Percentiles rank a stretch among this genome's conserved stretches.
Conservation (phyloP, 2,113 vertebrate species). For the Danio rerio region DNA sequence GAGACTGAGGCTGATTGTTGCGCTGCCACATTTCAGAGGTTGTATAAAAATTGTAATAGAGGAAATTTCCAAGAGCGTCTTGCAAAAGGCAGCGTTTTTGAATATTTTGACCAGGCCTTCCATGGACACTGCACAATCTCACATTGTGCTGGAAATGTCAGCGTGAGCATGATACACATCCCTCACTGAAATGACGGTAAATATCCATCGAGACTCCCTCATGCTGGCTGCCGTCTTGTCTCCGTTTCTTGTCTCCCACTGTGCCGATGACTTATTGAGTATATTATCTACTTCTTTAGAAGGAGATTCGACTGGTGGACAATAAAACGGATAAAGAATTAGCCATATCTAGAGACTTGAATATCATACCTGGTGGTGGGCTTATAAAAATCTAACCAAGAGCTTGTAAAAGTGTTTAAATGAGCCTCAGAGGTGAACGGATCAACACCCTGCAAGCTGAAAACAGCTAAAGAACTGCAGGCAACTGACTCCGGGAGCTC, state of each 20-base stretch:
- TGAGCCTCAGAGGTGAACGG: too few relatives aligned
- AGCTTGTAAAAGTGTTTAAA: too few relatives aligned
- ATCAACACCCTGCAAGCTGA: background rate
- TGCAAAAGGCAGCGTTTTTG: conserved; percentile 16
- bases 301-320: background rate
- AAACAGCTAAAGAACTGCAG: background rate
- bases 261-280: background rate
- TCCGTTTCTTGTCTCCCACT: background rate
- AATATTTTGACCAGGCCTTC: conserved; percentile 1
- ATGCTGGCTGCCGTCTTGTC: background rate
- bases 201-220: background rate
- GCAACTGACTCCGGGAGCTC: background rate
- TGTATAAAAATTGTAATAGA: conserved; percentile 44
- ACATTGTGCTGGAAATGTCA: conserved; percentile 55
- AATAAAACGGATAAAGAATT: conserved; percentile 1
- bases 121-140: conserved; percentile 34
- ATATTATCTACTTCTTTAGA: background rate
- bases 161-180: background rate
- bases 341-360: background rate
- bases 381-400: background rate
- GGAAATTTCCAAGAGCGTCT: conserved; percentile 35
- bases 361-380: background rate
- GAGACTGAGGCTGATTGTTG: background rate
- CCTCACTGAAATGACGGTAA: conserved; percentile 5
- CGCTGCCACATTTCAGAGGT: conserved; percentile 20